phyloP scores from a whole-genome alignment of 2,113 vertebrate species.

The Galeopterus variegatus region DNA sequence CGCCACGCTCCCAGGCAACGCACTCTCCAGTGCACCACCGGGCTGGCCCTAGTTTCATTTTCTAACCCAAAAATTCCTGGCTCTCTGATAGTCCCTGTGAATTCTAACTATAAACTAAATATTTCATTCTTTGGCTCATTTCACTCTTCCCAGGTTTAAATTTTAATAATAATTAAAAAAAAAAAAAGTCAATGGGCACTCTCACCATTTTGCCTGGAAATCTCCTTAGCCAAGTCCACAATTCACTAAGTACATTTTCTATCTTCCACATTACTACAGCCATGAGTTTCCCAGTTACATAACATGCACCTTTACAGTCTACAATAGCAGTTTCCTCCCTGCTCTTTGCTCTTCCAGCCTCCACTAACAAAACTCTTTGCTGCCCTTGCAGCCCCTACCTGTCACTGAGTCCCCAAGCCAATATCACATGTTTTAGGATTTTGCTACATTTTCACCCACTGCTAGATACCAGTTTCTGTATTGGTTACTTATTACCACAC shows the following conservation, averaged over 20 bases:
- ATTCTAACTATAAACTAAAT: constrained; percentile 39
- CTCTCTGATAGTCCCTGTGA: not conserved
- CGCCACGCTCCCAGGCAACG: no score
- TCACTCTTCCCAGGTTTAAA: not conserved
- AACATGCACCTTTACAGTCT: not conserved
- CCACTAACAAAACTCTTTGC: no score
- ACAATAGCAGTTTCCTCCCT: no score
- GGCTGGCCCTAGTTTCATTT: constrained; percentile 10
- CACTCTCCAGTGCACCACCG: no score
- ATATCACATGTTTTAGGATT: not conserved
- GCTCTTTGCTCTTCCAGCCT: not conserved
- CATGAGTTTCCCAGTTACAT: not conserved
- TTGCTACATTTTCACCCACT: not conserved
- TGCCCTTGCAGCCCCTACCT: not conserved
- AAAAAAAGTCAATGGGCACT: not conserved
- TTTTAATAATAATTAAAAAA: not conserved
- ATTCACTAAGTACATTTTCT: not conserved
- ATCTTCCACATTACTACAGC: not conserved
- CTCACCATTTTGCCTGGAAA: not conserved
- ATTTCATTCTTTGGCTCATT: constrained; percentile 21
- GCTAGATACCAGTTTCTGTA: not conserved
- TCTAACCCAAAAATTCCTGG: not conserved
- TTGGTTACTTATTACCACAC: not conserved
- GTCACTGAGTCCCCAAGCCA: not conserved
- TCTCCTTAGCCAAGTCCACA: not conserved